Evolutionary conservation across 2,113 vertebrate species (phyloP).

Genomic region (Elachura formosa): DNA sequence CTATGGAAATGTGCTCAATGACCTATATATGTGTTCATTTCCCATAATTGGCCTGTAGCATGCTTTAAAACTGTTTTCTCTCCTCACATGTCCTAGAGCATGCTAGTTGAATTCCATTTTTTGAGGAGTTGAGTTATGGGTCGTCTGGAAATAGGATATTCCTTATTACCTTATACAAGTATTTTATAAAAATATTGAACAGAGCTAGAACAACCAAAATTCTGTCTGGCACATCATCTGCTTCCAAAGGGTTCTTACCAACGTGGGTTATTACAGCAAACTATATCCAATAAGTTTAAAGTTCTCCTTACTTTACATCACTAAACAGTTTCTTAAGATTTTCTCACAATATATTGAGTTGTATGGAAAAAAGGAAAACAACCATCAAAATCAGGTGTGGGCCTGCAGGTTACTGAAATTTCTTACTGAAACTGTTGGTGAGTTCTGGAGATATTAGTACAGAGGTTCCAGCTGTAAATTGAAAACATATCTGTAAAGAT

Average conservation of each 20-base stretch:
- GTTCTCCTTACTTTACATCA: neutral
- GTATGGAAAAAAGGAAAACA: neutral
- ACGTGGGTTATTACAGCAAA: neutral
- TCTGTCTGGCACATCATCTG: neutral
- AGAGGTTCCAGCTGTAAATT: neutral
- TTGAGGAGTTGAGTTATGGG: neutral
- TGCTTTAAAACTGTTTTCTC: neutral
- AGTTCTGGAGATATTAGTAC: neutral
- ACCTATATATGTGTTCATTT: no score
- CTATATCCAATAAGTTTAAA: neutral
- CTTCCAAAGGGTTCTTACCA: neutral
- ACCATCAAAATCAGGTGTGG: neutral
- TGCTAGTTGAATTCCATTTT: neutral
- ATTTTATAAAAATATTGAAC: neutral
- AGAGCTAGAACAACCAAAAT: neutral
- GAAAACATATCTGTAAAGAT: neutral
- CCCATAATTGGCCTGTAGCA: accelerated
- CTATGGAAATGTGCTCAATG: neutral
- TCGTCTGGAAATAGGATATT: neutral
- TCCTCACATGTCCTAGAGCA: neutral
- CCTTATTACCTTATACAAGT: neutral
- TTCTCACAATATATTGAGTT: neutral
- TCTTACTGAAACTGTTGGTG: neutral
- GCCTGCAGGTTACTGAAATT: neutral
- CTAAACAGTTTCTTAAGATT: neutral